These are phyloP conservation scores for Dryadula phaetusa DNA, from an alignment of 2,888 invertebrate species.

Conservation along the genomic window DNA sequence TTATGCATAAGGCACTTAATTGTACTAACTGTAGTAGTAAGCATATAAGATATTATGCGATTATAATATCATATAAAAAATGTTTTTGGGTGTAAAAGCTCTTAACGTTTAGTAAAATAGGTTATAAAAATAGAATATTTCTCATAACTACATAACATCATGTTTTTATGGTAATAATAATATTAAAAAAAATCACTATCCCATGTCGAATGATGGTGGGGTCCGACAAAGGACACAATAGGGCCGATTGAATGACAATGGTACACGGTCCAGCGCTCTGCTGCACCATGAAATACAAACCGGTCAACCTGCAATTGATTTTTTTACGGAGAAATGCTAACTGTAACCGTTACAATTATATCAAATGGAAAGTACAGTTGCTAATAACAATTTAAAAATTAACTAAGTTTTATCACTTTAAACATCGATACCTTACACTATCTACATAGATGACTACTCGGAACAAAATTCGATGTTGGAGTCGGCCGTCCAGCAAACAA, in stretches of 20 bases:
- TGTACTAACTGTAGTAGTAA: conserved; percentile 3
- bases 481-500: neutral
- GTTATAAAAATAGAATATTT: neutral
- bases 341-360: conserved; percentile 8
- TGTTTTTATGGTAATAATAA: conserved; percentile 13
- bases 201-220: conserved; percentile 41
- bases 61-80: no score
- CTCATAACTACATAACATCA: neutral
- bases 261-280: conserved; percentile 66
- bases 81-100: no score
- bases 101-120: neutral
- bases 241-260: conserved; percentile 77
- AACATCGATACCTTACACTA: neutral
- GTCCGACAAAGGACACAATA: conserved; percentile 71
- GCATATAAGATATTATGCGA: no score
- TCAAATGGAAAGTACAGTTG: conserved; percentile 14
- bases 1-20: neutral
- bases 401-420: neutral
- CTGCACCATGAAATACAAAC: conserved; percentile 45
- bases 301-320: conserved; percentile 43
- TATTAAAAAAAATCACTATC: conserved; percentile 37
- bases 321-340: conserved; percentile 29
- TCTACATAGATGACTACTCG: no score
- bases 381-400: neutral
- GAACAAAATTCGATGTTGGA: neutral